phyloP scores from a whole-genome alignment of 2,113 vertebrate genomes.

The Isichthys henryi region DNA sequence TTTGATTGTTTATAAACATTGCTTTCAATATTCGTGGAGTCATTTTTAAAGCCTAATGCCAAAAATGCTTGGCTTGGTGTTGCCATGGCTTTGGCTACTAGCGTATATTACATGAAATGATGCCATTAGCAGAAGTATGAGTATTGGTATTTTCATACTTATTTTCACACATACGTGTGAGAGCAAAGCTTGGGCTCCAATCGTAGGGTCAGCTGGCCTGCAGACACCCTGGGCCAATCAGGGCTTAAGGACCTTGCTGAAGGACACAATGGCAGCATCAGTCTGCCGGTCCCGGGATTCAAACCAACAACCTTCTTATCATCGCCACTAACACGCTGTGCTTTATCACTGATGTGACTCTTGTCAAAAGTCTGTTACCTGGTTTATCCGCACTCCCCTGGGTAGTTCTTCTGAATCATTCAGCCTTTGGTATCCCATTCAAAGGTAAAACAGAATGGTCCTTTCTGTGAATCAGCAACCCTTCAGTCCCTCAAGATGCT shows the following conservation, averaged over 20 bases:
- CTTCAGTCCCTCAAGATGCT: neutral
- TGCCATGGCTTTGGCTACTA: neutral
- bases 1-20: neutral
- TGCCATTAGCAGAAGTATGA: neutral
- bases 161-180: neutral
- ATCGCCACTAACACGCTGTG: neutral
- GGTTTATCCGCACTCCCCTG: neutral
- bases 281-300: neutral
- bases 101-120: neutral
- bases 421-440: neutral
- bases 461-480: neutral
- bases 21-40: neutral
- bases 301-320: neutral
- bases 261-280: neutral
- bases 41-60: neutral
- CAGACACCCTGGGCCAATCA: neutral
- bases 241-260: neutral
- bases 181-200: neutral
- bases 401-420: neutral
- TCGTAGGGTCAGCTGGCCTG: neutral
- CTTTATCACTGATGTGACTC: neutral
- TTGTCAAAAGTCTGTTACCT: neutral
- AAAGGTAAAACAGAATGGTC: neutral
- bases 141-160: neutral
- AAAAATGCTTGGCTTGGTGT: neutral